phyloP scores from a whole-genome alignment of 2,888 invertebrate species.

The Caenorhabditis doughertyi region DNA sequence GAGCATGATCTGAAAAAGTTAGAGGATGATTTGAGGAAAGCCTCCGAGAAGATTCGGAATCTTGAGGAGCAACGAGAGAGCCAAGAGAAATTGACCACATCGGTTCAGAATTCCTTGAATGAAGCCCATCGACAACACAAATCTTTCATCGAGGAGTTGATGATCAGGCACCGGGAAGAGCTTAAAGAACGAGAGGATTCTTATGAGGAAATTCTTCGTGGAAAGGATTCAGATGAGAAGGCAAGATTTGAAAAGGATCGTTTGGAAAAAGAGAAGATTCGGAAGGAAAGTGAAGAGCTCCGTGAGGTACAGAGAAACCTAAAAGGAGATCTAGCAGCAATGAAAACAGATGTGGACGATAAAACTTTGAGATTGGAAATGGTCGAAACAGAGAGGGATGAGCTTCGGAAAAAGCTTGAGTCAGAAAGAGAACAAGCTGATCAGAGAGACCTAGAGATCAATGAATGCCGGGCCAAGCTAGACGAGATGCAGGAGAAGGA shows the following conservation, averaged over 20 bases:
- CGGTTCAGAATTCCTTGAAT: constrained; percentile 63
- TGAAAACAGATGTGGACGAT: constrained; percentile 64
- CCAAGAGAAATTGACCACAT: constrained; percentile 49
- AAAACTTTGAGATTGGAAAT: constrained; percentile 37
- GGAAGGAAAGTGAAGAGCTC: constrained; percentile 62
- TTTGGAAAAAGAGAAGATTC: constrained; percentile 51
- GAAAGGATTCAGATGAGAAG: constrained; percentile 42
- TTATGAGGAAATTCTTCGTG: constrained; percentile 34
- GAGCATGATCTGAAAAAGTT: constrained; percentile 54
- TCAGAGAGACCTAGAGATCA: constrained; percentile 59
- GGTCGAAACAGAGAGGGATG: constrained; percentile 60
- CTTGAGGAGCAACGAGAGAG: constrained; percentile 55
- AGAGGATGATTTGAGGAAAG: constrained; percentile 56
- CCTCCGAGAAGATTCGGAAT: constrained; percentile 51
- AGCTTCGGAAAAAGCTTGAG: constrained; percentile 54
- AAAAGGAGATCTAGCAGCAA: constrained; percentile 60
- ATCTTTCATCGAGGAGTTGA: constrained; percentile 73
- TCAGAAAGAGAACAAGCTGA: constrained; percentile 55
- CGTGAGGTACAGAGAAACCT: constrained; percentile 54
- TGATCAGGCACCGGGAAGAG: constrained; percentile 69
- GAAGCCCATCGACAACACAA: constrained; percentile 69
- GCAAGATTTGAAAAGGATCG: constrained; percentile 36
- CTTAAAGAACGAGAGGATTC: constrained; percentile 60
- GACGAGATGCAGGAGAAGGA: constrained; percentile 66
- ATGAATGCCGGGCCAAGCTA: constrained; percentile 56